phyloP scores from a whole-genome alignment of 2,888 invertebrate species.

The Colletes collaris region DNA sequence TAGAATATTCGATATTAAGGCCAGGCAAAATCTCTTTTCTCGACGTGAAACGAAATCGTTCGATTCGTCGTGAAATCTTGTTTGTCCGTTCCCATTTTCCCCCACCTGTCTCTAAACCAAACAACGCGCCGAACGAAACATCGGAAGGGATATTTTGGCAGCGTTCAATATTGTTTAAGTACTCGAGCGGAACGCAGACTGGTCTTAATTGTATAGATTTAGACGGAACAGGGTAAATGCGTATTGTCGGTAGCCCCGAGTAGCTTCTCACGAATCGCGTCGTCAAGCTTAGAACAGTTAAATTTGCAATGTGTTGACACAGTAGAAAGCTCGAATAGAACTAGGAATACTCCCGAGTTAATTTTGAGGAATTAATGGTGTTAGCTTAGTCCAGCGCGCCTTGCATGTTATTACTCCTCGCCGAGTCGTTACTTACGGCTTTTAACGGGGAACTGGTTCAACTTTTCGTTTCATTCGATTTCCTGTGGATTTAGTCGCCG shows the following conservation, averaged over 20 bases:
- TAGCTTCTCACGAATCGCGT: slow-evolving; percentile 38
- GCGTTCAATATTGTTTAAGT: slow-evolving; percentile 18
- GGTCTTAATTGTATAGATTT: slow-evolving; percentile 52
- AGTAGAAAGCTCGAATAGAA: slow-evolving; percentile 32
- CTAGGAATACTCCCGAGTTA: slow-evolving; percentile 28
- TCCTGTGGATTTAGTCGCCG: no score
- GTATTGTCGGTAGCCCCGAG: slow-evolving; percentile 37
- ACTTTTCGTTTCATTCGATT: no score
- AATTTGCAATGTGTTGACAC: slow-evolving; percentile 51
- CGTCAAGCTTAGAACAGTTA: slow-evolving; percentile 48
- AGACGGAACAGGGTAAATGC: slow-evolving; percentile 47
- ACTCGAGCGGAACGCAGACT: slow-evolving; percentile 2
- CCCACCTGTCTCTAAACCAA: no score
- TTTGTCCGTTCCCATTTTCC: no score
- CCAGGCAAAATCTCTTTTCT: no score
- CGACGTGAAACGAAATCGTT: no score
- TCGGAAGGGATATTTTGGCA: slow-evolving; percentile 21
- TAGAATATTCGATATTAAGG: no score
- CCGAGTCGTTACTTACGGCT: slow-evolving; percentile 29
- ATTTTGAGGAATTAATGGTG: slow-evolving; percentile 50
- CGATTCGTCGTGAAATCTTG: no score
- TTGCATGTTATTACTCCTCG: slow-evolving; percentile 12
- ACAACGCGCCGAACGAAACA: slow-evolving; percentile 8
- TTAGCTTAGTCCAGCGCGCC: slow-evolving; percentile 22
- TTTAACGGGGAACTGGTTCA: background rate